Base-by-base conservation (phyloP, 2,888 invertebrate genomes). In the Beris chalybata region DNA sequence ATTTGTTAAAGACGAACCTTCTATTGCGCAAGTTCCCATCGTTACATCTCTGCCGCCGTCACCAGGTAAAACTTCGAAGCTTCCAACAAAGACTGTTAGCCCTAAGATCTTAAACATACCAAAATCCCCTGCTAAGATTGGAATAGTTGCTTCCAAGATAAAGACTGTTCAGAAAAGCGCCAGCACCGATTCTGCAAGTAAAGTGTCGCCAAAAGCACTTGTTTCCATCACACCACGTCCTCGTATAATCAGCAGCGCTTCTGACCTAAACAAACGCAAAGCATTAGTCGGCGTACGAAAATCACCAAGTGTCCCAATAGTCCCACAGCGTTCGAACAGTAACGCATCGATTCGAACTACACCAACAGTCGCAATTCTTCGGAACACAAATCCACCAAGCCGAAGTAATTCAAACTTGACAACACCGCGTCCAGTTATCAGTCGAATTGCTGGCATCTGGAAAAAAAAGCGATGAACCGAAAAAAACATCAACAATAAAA, bases 1-100 rank as follows among this genome's bases (percentile, higher is more conserved):
- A 0, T 96, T 96, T 76, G 92, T 93, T 0, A 95, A 95, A 80
- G 94, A 95, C 73, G 92, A 92, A 71, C 83, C 84, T 0, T 76
- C 77, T n/a, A 75, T 75, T 56, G 72, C 74, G 3, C 76, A 77
- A 58, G 77, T 81, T 63, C 81, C 81, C n/a, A 73, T 79, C 47
- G 80, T 81, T 29, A 77, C 30, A 54, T 72, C 71, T 4, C 64
- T 67, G 4, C 67, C 72, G 4, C 74, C 78, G 32, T 73, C 66
- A 45, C 75, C 75, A 31, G 72, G 71, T 61, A 76, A 72, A 22
- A 71, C 72, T 30, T 79, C 80, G 6, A 80, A 78, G 70, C 67
- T 80, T 47, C 80, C 80, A 31, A 78, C 75, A 55, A 79, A 78
- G 69, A 76, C 74, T 15, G 38, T 50, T 22, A 50, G n/a, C 29